phyloP scores from a whole-genome alignment of 1,140 invertebrate species.

The Harlomillsia oculata region DNA sequence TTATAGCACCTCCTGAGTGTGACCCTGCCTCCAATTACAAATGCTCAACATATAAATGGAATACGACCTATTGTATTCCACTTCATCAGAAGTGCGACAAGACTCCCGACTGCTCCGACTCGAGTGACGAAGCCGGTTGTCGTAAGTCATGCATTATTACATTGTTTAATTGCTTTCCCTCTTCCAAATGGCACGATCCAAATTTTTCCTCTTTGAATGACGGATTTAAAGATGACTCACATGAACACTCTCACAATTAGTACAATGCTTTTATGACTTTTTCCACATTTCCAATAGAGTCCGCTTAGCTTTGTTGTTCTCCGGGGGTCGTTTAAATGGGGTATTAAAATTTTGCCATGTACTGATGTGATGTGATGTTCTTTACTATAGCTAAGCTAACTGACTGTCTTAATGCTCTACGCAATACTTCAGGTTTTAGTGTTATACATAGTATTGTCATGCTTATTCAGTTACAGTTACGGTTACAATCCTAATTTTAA shows the following conservation, averaged over 20 bases:
- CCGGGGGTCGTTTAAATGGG: too few species aligned
- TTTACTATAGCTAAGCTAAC: too few species aligned
- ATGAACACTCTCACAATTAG: neutral
- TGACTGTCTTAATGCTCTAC: too few species aligned
- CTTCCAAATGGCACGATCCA: neutral
- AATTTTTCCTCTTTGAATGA: neutral
- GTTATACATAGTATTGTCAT: too few species aligned
- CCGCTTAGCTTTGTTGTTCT: too few species aligned
- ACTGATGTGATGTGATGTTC: too few species aligned
- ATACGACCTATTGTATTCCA: constrained; percentile 86
- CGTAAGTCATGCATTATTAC: constrained; percentile 58
- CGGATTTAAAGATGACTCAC: neutral
- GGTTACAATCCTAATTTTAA: too few species aligned
- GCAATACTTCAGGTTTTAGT: too few species aligned
- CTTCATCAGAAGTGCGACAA: constrained; percentile 83
- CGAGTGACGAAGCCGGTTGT: constrained; percentile 84
- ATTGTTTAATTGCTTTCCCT: neutral
- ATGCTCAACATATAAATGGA: constrained; percentile 83
- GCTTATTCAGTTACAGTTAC: too few species aligned
- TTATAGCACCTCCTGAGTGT: constrained; percentile 75
- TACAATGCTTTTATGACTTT: neutral
- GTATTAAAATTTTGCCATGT: too few species aligned
- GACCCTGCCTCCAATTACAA: constrained; percentile 66
- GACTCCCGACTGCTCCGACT: constrained; percentile 85
- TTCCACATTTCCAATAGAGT: neutral